Evolutionary conservation across 2,113 vertebrate genomes (phyloP).

Genomic region (Tragelaphus scriptus): DNA sequence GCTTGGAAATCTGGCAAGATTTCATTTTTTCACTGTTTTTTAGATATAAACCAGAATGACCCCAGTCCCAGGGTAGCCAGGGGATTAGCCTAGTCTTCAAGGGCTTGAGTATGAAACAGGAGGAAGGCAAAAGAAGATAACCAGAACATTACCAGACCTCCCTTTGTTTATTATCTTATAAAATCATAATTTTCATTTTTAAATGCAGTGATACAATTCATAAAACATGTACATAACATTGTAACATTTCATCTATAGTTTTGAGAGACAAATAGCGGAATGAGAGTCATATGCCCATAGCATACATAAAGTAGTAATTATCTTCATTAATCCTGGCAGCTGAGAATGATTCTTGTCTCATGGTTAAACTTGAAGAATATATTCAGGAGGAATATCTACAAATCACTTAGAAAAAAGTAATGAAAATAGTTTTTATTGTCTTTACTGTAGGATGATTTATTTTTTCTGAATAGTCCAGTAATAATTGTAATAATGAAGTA

Average conservation of each 20-base stretch:
- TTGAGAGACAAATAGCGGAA: background rate
- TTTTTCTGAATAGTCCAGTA: background rate
- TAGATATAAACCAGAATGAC: conserved; percentile 43
- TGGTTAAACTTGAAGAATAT: background rate
- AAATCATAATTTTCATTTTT: background rate
- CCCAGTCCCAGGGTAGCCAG: background rate
- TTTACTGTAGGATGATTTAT: background rate
- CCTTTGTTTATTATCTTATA: conserved; percentile 39
- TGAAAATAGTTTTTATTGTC: background rate
- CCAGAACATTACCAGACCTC: background rate
- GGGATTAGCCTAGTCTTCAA: background rate
- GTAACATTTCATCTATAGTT: background rate
- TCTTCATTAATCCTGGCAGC: background rate
- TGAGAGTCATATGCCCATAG: background rate
- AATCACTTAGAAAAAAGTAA: background rate
- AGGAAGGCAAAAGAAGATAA: conserved; percentile 1
- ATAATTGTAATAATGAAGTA: background rate
- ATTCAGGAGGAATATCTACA: background rate
- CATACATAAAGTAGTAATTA: background rate
- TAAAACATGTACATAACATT: background rate
- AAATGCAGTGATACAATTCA: background rate
- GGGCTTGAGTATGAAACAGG: background rate
- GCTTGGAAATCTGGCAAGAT: background rate
- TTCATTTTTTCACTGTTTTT: background rate
- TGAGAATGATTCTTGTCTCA: background rate